Conservation (phyloP, 2,797 vertebrate species). For the Zonotrichia albicollis region DNA sequence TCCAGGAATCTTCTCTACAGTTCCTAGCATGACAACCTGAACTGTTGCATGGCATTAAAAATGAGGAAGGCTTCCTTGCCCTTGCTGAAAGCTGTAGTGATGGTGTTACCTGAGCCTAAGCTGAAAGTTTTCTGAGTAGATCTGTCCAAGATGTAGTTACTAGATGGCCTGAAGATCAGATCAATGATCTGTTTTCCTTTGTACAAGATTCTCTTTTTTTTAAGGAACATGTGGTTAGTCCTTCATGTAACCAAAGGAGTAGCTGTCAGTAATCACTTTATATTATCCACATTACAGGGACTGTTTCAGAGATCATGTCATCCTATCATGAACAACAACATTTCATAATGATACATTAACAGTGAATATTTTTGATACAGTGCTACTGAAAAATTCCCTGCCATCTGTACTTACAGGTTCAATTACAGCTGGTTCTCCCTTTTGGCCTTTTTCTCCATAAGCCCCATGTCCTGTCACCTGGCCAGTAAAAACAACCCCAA, state of each 20-base stretch:
- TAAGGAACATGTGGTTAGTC: not conserved
- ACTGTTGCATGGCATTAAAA: not conserved
- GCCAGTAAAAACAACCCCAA: constrained; percentile 14
- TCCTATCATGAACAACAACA: not conserved
- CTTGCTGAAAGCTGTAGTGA: not conserved
- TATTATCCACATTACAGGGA: not conserved
- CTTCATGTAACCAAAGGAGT: not conserved
- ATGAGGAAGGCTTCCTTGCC: not conserved
- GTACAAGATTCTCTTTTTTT: not conserved
- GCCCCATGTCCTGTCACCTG: constrained; percentile 85
- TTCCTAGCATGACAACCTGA: not conserved
- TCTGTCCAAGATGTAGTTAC: not conserved
- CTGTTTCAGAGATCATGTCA: not conserved
- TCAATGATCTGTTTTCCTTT: not conserved
- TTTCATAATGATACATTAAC: not conserved
- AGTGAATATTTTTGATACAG: not conserved
- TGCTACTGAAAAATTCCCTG: not conserved
- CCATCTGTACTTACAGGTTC: constrained; percentile 88
- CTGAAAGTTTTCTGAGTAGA: not conserved
- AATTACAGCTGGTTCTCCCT: constrained; percentile 95
- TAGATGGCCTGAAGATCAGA: not conserved
- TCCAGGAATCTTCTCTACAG: not conserved
- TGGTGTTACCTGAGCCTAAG: not conserved
- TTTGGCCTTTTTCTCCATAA: constrained; percentile 93
- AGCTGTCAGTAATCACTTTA: not conserved